Percentiles rank a stretch among this genome's conserved stretches.
These are phyloP conservation scores for Silurus glanis DNA, from an alignment of 2,113 vertebrate species.

Conservation along the genomic window DNA sequence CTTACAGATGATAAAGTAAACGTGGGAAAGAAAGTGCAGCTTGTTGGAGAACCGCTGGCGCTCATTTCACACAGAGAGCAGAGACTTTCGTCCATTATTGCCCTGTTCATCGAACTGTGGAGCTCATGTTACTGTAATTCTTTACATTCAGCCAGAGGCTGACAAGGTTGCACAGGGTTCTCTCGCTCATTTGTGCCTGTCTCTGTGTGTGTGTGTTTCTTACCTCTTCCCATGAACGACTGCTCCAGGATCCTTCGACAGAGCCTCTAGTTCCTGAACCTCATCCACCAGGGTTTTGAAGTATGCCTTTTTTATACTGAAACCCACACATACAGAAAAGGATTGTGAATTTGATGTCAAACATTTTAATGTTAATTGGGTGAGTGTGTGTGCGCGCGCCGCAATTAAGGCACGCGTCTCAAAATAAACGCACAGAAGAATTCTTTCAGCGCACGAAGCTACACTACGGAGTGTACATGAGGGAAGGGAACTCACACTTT, in stretches of 20 bases:
- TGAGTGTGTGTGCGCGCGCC: not conserved
- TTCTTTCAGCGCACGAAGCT: not conserved
- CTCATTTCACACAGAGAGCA: conserved; percentile 38
- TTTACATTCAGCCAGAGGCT: conserved; percentile 21
- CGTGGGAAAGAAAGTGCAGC: conserved; percentile 33
- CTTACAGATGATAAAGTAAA: conserved; percentile 26
- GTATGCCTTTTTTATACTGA: conserved; percentile 86
- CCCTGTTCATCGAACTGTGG: not conserved
- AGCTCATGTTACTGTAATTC: conserved; percentile 23
- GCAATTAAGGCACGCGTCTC: not conserved
- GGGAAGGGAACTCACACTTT: conserved; percentile 82
- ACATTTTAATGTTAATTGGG: not conserved
- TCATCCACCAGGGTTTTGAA: conserved; percentile 97
- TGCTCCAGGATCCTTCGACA: conserved; percentile 92
- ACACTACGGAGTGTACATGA: not conserved
- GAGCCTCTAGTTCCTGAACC: conserved; percentile 95
- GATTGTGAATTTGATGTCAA: too few relatives aligned
- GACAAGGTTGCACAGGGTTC: not conserved
- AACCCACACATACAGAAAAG: not conserved
- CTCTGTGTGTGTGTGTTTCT: not conserved
- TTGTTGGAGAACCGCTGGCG: not conserved
- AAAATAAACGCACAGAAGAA: not conserved
- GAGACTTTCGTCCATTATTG: not conserved
- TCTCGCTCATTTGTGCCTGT: not conserved
- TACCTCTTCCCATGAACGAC: conserved; percentile 97